Base-by-base conservation (phyloP, 2,113 vertebrate genomes). In the Zapus hudsonius region DNA sequence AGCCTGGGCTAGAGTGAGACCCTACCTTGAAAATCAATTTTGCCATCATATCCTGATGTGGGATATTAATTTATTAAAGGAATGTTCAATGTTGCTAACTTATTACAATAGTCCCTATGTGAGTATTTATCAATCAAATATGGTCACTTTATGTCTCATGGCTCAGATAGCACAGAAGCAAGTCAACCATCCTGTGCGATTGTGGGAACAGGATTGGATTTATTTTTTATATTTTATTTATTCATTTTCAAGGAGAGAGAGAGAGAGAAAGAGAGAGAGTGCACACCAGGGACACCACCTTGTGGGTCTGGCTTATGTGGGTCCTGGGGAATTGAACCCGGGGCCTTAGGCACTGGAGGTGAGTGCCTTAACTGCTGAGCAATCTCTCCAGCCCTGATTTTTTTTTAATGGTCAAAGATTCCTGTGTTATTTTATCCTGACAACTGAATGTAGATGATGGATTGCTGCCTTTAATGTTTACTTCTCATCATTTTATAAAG, bases 401-500 rank as follows among this genome's bases (percentile, higher is more conserved):
- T 16, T 38, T 23, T 73, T 66, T 20, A 42, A 0, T 36, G 29
- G 9, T 47, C 55, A 9, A 29, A 1, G 40, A 72, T 47, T 84
- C 9, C 7, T 9, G 27, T 3, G 5, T 42, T 72, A 36, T 40
- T 61, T 89, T 31, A 59, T 55, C 2, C 22, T 61, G 1, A 47
- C 63, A 38, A 82, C 7, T 73, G 40, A 88, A 33, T 63, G 23
- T 63, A 23, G 27, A 40, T 6, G 70, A 2, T 36, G 59, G 20
- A 31, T 64, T 44, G 1, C 4, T 29, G 67, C 70, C 55, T 69
- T 40, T 27, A 44, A 75, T 76, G 85, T 44, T 67, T 84, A 67
- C 81, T 89, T 55, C 20, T 83, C n/a, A 73, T 76, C 15, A 38
- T 25, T 89, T 83, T 78, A 83, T 79, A 31, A 92, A 63, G 27